Evolutionary conservation across 2,797 vertebrate genomes (phyloP).

Genomic region (Anguilla obscura): DNA sequence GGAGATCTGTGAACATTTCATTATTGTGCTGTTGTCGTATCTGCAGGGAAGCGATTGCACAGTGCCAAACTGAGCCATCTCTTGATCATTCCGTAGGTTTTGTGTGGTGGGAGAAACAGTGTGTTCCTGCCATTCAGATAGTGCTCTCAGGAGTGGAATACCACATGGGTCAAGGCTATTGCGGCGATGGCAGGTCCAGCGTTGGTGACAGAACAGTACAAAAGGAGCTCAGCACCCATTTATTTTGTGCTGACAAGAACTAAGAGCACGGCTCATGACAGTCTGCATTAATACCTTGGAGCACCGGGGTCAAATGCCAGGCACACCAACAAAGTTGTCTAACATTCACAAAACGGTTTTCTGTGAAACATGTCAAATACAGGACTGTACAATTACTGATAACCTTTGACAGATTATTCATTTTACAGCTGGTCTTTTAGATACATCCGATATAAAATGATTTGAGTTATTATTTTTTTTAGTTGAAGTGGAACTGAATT

Average conservation of each 20-base stretch:
- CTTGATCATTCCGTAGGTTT: slow-evolving; percentile 63
- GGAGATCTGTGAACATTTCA: slow-evolving; percentile 26
- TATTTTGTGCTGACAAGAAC: slow-evolving; percentile 50
- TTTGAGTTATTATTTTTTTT: neutral
- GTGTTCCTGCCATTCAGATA: slow-evolving; percentile 80
- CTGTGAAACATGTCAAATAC: neutral
- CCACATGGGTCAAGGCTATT: slow-evolving; percentile 78
- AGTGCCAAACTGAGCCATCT: slow-evolving; percentile 58
- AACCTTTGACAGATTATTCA: neutral
- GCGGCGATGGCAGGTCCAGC: slow-evolving; percentile 42
- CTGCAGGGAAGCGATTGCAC: slow-evolving; percentile 47
- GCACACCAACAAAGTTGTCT: neutral
- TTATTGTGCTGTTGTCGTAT: slow-evolving; percentile 35
- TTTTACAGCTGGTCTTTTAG: neutral
- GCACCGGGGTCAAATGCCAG: neutral
- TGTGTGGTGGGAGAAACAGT: slow-evolving; percentile 75
- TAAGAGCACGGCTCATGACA: neutral
- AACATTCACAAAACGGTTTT: neutral
- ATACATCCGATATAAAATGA: neutral
- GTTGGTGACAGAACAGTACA: slow-evolving; percentile 48
- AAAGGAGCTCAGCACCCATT: slow-evolving; percentile 58
- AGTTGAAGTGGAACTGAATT: neutral
- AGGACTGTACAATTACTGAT: neutral
- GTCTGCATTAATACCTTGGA: neutral
- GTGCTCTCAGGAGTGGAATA: slow-evolving; percentile 71